phyloP scores from a whole-genome alignment of 2,888 invertebrate species.

The Perizoma affinitatum region DNA sequence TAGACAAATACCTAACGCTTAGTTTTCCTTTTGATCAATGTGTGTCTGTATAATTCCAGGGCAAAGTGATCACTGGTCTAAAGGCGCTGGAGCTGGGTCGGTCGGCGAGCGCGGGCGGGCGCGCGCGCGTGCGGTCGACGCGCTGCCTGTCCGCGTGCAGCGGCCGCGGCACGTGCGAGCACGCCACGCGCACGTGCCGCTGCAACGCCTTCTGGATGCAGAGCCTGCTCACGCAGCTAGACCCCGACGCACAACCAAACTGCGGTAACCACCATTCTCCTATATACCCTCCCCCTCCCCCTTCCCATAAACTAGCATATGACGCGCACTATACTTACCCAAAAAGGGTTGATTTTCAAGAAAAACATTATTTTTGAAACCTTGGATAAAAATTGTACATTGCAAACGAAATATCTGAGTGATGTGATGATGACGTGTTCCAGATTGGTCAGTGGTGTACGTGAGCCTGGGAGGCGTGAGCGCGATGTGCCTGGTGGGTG shows the following conservation, averaged over 20 bases:
- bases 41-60: slow-evolving; percentile 43
- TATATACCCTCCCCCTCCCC: not conserved
- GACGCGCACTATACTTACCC: no score
- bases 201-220: slow-evolving; percentile 99
- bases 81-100: slow-evolving; percentile 46
- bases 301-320: no score
- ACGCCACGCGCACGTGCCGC: slow-evolving; percentile 91
- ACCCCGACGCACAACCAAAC: slow-evolving; percentile 91
- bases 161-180: slow-evolving; percentile 95
- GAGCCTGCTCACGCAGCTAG: slow-evolving; percentile 90
- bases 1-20: no score
- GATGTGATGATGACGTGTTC: no score
- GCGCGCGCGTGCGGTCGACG: slow-evolving; percentile 90
- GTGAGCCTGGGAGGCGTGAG: slow-evolving; percentile 90
- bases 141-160: slow-evolving; percentile 97
- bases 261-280: slow-evolving; percentile 87
- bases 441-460: slow-evolving; percentile 97
- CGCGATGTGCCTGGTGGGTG: slow-evolving; percentile 84
- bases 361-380: no score
- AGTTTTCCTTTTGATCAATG: not conserved
- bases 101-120: slow-evolving; percentile 80
- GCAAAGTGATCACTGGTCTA: slow-evolving; percentile 57
- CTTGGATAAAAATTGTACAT: no score
- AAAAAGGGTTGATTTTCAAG: no score
- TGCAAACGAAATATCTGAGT: no score